phyloP scores from a whole-genome alignment of 2,797 vertebrate species.

The Neostethus bicornis region DNA sequence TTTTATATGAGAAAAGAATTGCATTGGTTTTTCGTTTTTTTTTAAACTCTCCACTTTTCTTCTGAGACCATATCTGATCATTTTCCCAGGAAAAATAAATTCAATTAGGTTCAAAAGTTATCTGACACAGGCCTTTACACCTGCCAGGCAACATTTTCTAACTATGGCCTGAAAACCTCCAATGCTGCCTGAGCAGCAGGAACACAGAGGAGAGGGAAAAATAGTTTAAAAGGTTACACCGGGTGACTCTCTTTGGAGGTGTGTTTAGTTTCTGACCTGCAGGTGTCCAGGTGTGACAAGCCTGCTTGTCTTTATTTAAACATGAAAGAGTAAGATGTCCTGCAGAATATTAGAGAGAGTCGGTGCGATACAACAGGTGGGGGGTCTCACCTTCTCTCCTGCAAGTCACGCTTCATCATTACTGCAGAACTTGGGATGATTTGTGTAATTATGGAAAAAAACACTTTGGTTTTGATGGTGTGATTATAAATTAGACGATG shows the following conservation, averaged over 20 bases:
- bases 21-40: no score
- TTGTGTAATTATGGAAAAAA: constrained; percentile 13
- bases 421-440: constrained; percentile 8
- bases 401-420: constrained; percentile 16
- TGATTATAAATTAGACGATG: constrained; percentile 10
- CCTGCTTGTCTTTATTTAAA: constrained; percentile 47
- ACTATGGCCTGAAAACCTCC: constrained; percentile 22
- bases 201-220: constrained; percentile 22
- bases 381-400: constrained; percentile 24
- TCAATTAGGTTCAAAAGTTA: no score
- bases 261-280: constrained; percentile 63
- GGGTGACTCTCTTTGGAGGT: constrained; percentile 53
- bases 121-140: constrained; percentile 45
- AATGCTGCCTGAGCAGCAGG: constrained; percentile 17
- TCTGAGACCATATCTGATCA: constrained; percentile 47
- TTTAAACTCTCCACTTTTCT: constrained; percentile 22
- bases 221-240: constrained; percentile 52
- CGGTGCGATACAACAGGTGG: constrained; percentile 30
- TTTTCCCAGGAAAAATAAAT: constrained; percentile 44
- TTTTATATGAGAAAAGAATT: no score
- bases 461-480: constrained; percentile 6
- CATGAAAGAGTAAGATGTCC: constrained; percentile 51
- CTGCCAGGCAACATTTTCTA: constrained; percentile 30
- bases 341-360: constrained; percentile 23
- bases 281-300: constrained; percentile 53